phyloP scores from a whole-genome alignment of 1,140 invertebrate genomes.

The Lineus longissimus region DNA sequence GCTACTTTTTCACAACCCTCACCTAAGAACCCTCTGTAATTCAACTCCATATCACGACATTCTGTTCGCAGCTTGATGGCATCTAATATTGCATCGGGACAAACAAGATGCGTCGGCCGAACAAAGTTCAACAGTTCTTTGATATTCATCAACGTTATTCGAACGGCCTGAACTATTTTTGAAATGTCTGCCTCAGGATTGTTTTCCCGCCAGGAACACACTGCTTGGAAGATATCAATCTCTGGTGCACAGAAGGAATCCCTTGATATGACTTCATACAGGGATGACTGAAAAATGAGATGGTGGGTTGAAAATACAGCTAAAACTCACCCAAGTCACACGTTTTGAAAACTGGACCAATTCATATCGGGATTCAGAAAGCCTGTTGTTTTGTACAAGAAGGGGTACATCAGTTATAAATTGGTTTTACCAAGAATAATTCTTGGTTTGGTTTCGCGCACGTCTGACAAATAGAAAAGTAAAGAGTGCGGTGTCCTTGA shows the following conservation, averaged over 20 bases:
- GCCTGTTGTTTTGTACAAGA: too few species aligned
- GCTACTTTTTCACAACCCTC: constrained; percentile 35
- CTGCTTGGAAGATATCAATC: constrained; percentile 88
- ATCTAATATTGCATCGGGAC: constrained; percentile 86
- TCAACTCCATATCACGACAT: constrained; percentile 70
- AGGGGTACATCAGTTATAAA: too few species aligned
- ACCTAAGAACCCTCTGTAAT: constrained; percentile 65
- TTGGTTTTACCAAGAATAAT: too few species aligned
- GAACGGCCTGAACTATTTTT: constrained; percentile 57
- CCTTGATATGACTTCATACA: constrained; percentile 74
- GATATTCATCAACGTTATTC: constrained; percentile 82
- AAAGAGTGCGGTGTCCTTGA: too few species aligned
- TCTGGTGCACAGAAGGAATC: constrained; percentile 96
- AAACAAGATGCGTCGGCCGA: constrained; percentile 76
- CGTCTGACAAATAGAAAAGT: too few species aligned
- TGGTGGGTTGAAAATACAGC: too few species aligned
- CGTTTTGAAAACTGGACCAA: constrained; percentile 12
- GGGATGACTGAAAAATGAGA: constrained; percentile 55
- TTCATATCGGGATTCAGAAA: too few species aligned
- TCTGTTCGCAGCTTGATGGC: constrained; percentile 81
- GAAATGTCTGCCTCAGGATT: constrained; percentile 65
- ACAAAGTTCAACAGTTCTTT: constrained; percentile 84
- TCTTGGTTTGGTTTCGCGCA: too few species aligned
- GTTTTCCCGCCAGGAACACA: constrained; percentile 77
- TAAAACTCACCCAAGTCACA: constrained; percentile 5